Evolutionary conservation across 1,140 invertebrate genomes (phyloP).

Genomic region (Drosophila ogumai): DNA sequence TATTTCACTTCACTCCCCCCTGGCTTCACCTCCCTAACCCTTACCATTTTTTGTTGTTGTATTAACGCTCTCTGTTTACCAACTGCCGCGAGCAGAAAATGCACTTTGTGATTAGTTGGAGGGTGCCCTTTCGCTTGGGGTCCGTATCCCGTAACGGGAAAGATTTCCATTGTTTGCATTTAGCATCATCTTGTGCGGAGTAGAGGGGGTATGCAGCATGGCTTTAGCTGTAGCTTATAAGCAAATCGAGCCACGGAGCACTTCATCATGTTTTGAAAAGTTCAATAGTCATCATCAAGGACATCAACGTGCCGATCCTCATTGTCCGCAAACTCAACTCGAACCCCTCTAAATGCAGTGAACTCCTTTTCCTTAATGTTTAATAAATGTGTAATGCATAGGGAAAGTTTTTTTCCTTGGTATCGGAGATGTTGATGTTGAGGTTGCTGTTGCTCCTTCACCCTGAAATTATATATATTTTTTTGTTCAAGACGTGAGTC

Average conservation of each 20-base stretch:
- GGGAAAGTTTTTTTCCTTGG: constrained; percentile 63
- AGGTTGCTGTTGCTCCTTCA: constrained; percentile 34
- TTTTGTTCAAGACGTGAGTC: constrained; percentile 47
- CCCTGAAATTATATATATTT: constrained; percentile 17
- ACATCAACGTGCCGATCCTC: constrained; percentile 76
- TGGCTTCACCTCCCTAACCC: not conserved
- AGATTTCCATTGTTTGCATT: constrained; percentile 53
- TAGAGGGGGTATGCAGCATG: constrained; percentile 7
- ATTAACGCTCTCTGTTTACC: constrained; percentile 55
- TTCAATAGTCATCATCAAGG: constrained; percentile 80
- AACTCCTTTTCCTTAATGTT: constrained; percentile 64
- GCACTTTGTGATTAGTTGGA: constrained; percentile 82
- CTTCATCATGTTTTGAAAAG: constrained; percentile 80
- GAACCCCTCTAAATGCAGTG: constrained; percentile 70
- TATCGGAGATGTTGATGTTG: constrained; percentile 34
- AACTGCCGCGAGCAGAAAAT: constrained; percentile 80
- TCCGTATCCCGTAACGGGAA: constrained; percentile 33
- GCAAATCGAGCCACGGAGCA: constrained; percentile 45
- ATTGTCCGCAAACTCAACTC: constrained; percentile 40
- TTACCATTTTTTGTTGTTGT: not conserved
- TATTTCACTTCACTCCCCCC: constrained; percentile 50
- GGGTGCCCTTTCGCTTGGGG: constrained; percentile 53
- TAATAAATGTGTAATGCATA: constrained; percentile 82
- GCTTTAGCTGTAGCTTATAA: constrained; percentile 20
- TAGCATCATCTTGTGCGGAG: constrained; percentile 57